Evolutionary conservation across 2,797 vertebrate genomes (phyloP).

Genomic region (Heliangelus exortis): DNA sequence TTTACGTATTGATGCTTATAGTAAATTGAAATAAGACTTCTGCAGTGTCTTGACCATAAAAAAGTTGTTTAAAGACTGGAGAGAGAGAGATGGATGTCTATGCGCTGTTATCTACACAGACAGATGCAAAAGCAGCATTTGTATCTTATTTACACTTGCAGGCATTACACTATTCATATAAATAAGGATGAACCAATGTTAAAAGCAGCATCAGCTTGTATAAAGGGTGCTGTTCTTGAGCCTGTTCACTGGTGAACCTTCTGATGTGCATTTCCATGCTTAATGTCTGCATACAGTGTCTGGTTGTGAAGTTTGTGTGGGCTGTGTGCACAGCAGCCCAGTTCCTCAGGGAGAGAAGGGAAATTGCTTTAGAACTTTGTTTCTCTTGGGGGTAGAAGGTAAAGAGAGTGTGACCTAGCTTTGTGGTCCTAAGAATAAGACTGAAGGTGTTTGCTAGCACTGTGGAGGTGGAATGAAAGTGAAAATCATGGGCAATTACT

Average conservation of each 20-base stretch:
- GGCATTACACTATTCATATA: not conserved
- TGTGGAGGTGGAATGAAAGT: not conserved
- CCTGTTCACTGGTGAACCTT: not conserved
- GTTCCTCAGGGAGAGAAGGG: not conserved
- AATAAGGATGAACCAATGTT: not conserved
- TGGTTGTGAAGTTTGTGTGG: not conserved
- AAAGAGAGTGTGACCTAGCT: not conserved
- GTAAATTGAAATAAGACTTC: not conserved
- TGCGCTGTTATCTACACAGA: not conserved
- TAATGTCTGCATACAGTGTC: not conserved
- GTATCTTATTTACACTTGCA: not conserved
- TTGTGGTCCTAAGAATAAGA: not conserved
- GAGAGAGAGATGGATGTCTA: not conserved
- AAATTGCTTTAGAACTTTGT: not conserved
- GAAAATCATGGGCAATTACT: not conserved
- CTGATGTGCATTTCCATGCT: not conserved
- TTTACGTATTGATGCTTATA: not conserved
- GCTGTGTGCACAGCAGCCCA: not conserved
- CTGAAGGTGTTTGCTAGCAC: not conserved
- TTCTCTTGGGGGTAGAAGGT: not conserved
- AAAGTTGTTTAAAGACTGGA: no score
- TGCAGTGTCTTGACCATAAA: not conserved
- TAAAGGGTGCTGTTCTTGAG: not conserved
- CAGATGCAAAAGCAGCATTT: not conserved
- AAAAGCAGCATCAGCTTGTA: not conserved